Conservation (phyloP, 35 echinoderm and acorn worm genomes). For the Holothuria glaberrima region DNA sequence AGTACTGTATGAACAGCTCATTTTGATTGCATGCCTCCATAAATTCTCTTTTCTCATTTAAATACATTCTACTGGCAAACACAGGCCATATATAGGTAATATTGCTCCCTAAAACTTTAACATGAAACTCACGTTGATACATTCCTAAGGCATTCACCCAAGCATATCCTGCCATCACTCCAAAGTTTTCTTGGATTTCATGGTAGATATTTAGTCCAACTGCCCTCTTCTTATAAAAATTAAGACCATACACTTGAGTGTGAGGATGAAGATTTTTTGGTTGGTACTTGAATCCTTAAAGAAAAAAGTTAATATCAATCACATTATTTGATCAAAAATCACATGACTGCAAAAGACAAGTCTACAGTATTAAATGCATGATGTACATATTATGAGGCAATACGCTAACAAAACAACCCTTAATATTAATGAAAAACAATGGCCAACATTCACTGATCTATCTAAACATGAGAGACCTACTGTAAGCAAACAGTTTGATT, state of each 20-base stretch:
- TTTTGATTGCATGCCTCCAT: too few species aligned
- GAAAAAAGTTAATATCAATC: not conserved
- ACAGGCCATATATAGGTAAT: not conserved
- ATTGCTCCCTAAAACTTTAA: not conserved
- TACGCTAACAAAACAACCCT: too few species aligned
- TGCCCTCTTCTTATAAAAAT: not conserved
- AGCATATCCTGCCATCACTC: constrained; percentile 31
- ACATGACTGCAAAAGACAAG: too few species aligned
- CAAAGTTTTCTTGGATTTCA: constrained; percentile 26
- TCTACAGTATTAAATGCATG: too few species aligned
- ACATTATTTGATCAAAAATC: too few species aligned
- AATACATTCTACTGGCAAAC: not conserved
- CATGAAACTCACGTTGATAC: constrained; percentile 18
- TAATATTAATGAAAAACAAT: too few species aligned
- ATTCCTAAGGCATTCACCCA: constrained; percentile 50
- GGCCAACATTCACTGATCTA: too few species aligned
- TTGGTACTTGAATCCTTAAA: constrained; percentile 27
- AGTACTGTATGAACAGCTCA: too few species aligned
- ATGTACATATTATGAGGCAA: too few species aligned
- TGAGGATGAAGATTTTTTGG: constrained; percentile 6
- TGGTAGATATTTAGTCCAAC: not conserved
- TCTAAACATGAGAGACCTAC: too few species aligned
- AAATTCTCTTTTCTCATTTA: too few species aligned
- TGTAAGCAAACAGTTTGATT: too few species aligned
- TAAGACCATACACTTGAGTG: constrained; percentile 8